Percentiles rank a stretch among this genome's conserved stretches.
phyloP scores from a whole-genome alignment of 2,888 invertebrate species.

The Cerceris ruficornis region DNA sequence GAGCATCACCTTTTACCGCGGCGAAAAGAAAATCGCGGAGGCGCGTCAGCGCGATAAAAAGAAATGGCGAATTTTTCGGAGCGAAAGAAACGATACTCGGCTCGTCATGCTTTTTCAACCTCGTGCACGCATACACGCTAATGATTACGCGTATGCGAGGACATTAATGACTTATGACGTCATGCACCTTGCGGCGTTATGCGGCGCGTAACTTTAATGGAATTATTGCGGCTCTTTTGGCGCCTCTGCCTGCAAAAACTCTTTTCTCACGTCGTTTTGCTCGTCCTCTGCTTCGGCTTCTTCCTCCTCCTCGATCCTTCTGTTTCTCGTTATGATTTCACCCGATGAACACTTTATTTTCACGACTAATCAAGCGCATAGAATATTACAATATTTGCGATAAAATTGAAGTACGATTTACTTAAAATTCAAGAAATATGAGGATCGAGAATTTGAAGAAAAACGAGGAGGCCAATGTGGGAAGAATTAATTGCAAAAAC shows the following conservation, averaged over 20 bases:
- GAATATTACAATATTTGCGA: not conserved
- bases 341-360: not conserved
- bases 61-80: not conserved
- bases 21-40: too few relatives aligned
- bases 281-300: constrained; percentile 2
- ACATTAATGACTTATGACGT: constrained; percentile 73
- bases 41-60: too few relatives aligned
- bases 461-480: constrained; percentile 1
- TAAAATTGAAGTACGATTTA: too few relatives aligned
- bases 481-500: constrained; percentile 25
- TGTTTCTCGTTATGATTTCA: not conserved
- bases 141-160: constrained; percentile 6
- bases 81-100: not conserved
- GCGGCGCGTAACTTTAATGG: constrained; percentile 54
- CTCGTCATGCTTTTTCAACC: constrained; percentile 37
- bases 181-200: constrained; percentile 57
- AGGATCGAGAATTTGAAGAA: not conserved
- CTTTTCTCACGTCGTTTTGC: constrained; percentile 20
- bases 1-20: too few relatives aligned
- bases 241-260: constrained; percentile 39
- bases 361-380: not conserved
- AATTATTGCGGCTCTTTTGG: constrained; percentile 59
- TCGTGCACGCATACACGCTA: not conserved
- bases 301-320: not conserved
- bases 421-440: not conserved